Evolutionary conservation across 2,113 vertebrate genomes (phyloP).

Genomic region (Sprattus sprattus): DNA sequence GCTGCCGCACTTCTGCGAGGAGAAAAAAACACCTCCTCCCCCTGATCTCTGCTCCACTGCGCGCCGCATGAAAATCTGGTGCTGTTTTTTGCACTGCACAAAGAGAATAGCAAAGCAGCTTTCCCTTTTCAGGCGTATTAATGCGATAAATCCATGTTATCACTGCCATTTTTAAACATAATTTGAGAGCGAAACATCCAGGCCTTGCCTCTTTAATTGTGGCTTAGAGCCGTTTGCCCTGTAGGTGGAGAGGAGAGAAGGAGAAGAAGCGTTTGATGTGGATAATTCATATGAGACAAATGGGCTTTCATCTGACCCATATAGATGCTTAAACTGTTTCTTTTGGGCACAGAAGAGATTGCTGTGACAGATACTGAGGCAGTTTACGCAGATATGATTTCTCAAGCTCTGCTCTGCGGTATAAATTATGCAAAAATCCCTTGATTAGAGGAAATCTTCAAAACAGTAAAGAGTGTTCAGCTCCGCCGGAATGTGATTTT

Average conservation of each 20-base stretch:
- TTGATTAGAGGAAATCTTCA: background rate
- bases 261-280: conserved; percentile 38
- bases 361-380: background rate
- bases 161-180: background rate
- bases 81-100: conserved; percentile 21
- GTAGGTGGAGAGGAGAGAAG: conserved; percentile 35
- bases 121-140: background rate
- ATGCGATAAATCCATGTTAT: conserved; percentile 41
- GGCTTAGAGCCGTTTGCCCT: conserved; percentile 38
- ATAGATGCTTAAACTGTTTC: background rate
- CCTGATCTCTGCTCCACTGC: background rate
- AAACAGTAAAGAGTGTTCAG: background rate
- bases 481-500: background rate
- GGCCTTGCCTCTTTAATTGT: conserved; percentile 47
- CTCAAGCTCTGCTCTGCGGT: background rate
- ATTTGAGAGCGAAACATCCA: conserved; percentile 21
- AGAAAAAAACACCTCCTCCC: background rate
- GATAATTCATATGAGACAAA: conserved; percentile 40
- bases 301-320: conserved; percentile 24
- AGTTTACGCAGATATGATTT: conserved; percentile 9
- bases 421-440: conserved; percentile 11
- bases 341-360: conserved; percentile 19
- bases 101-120: conserved; percentile 35
- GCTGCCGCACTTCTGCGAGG: background rate
- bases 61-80: background rate